Conservation (phyloP, 2,113 vertebrate species). For the Thalassarche chlororhynchos region DNA sequence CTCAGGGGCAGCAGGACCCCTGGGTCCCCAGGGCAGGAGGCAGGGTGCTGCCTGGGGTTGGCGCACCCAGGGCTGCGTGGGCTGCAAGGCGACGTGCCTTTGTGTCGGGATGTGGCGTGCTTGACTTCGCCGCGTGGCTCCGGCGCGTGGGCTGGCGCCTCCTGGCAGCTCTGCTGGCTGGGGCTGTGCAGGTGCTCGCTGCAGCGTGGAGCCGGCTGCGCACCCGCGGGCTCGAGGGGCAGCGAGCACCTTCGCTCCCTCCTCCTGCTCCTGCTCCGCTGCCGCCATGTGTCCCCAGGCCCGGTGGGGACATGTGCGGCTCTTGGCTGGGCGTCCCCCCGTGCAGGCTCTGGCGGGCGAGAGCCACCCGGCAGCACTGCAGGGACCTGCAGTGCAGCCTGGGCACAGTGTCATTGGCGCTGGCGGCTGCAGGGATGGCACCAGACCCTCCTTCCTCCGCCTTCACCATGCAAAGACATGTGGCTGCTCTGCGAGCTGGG, state of each 20-base stretch:
- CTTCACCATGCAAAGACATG: not conserved
- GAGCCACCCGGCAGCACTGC: not conserved
- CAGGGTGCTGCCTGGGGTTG: not conserved
- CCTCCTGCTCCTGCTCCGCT: not conserved
- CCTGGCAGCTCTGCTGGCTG: not conserved
- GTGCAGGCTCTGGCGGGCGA: rapidly evolving
- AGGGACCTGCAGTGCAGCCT: not conserved
- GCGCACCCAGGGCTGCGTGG: rapidly evolving
- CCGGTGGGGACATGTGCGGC: rapidly evolving
- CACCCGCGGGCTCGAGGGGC: rapidly evolving
- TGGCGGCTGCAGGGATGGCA: not conserved
- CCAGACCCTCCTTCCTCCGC: not conserved
- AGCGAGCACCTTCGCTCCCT: not conserved
- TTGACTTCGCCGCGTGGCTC: not conserved
- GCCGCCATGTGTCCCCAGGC: not conserved
- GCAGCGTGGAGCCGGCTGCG: not conserved
- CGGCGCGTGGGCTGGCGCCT: not conserved
- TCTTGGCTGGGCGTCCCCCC: not conserved
- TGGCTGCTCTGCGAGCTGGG: not conserved
- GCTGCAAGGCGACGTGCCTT: not conserved
- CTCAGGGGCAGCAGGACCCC: not conserved
- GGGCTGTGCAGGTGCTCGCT: not conserved
- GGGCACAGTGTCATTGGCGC: not conserved
- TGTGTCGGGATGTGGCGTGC: not conserved
- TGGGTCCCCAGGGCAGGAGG: not conserved